Evolutionary conservation across 2,113 vertebrate genomes (phyloP), one percentile per base, ranked within the genome.

Genomic region (Plestiodon gilberti): DNA sequence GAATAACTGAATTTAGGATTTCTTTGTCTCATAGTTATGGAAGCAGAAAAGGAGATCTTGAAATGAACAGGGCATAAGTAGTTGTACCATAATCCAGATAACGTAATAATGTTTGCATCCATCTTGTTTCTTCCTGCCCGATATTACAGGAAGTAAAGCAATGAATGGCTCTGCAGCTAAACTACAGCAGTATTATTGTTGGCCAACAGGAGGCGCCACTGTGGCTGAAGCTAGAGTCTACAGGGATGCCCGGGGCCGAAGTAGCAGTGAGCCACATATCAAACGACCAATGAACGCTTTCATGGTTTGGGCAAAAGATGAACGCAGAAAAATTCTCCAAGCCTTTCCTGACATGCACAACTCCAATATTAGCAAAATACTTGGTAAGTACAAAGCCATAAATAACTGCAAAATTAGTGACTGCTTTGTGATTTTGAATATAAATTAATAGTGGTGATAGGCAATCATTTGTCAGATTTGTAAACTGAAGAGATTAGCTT

Each of bases 281-380:
- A 99, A 99, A 93, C 96, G 99, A 95, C 99, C 99, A 93, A 99
- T 99, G 99, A 99, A 99, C 78, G 99, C 99, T 52, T 99, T 99
- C 97, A 99, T 99, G 99, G 99, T 99, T 94, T 99, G 99, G 99
- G 99, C 99, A 70, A 99, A 99, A 93, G 99, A 99, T 9, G 99
- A 99, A 94, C 97, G 99, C 52, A 97, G 99, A 92, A 99, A 99
- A 96, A 99, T 99, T 95, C 98, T 99, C 84, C 99, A 99, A 95
- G 99, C 99, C 87, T 99, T 99, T 92, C 99, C 99, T 0, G 99
- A 99, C 96, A 99, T 99, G 99, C 99, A 99, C 96, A 99, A 99
- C 96, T 99, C 99, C 95, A 99, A 99, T 96, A 99, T 99, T 93
- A 99, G 99, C 97, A 99, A 99, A 97, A 99, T 99, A 93, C 95